Evolutionary conservation across 2,888 invertebrate species (phyloP).

Genomic region (Agrotis exclamationis): DNA sequence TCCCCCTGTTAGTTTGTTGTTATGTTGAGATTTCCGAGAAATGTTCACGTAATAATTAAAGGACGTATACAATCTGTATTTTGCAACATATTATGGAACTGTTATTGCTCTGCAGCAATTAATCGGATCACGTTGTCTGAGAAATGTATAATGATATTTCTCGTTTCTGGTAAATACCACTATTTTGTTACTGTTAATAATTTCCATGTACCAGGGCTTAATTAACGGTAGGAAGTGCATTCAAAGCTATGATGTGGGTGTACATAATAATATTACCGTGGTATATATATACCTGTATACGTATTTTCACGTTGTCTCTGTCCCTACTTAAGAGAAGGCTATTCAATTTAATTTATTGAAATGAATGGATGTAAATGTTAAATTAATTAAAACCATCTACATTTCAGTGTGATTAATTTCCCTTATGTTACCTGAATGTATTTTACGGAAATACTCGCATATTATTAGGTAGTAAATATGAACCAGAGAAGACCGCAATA

Average conservation of each 20-base stretch:
- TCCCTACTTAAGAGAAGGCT: not conserved
- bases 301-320: not conserved
- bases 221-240: not conserved
- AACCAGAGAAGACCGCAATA: not conserved
- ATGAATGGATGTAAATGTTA: not conserved
- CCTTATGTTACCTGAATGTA: not conserved
- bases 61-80: not conserved
- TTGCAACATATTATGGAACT: too few species aligned
- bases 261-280: too few species aligned
- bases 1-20: conserved; percentile 26
- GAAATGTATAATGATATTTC: not conserved
- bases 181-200: not conserved
- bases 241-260: not conserved
- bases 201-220: not conserved
- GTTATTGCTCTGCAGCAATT: not conserved
- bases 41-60: conserved; percentile 15
- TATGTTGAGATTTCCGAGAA: conserved; percentile 33
- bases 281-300: conserved; percentile 11
- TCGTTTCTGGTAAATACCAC: not conserved
- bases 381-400: not conserved
- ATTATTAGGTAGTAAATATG: not conserved
- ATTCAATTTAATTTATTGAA: not conserved
- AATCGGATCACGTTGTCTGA: not conserved
- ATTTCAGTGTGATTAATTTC: not conserved
- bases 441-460: too few species aligned